A percentile compares a stretch with the other conserved stretches of the same genome.
Evolutionary conservation across 2,797 vertebrate genomes (phyloP).

Genomic region (Crocidura indochinensis): DNA sequence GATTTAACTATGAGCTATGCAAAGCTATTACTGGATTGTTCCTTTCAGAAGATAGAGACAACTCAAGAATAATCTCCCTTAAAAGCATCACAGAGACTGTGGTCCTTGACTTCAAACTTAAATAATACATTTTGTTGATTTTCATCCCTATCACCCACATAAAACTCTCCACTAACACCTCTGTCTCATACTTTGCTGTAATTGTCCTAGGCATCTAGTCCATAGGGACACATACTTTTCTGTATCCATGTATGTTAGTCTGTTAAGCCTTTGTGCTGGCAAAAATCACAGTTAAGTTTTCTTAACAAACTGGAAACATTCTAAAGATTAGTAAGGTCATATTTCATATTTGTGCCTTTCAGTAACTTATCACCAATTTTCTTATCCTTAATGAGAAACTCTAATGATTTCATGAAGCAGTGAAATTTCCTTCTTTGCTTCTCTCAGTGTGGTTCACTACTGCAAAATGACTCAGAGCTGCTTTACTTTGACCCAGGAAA

Average conservation of each 20-base stretch:
- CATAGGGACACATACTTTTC: background rate
- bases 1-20: background rate
- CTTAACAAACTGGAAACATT: background rate
- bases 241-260: background rate
- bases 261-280: background rate
- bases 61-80: background rate
- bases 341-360: background rate
- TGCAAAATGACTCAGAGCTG: background rate
- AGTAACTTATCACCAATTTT: background rate
- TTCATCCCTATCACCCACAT: background rate
- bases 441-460: background rate
- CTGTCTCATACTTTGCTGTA: background rate
- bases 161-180: background rate
- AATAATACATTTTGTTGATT: background rate
- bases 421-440: background rate
- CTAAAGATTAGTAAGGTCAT: background rate
- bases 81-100: background rate
- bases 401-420: background rate
- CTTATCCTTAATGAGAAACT: background rate
- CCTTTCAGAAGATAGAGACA: background rate
- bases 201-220: background rate
- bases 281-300: background rate
- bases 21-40: background rate
- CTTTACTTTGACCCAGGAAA: too few relatives aligned
- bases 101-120: background rate